Base-by-base conservation (phyloP, 2,113 vertebrate genomes). In the Chaetodon auriga region DNA sequence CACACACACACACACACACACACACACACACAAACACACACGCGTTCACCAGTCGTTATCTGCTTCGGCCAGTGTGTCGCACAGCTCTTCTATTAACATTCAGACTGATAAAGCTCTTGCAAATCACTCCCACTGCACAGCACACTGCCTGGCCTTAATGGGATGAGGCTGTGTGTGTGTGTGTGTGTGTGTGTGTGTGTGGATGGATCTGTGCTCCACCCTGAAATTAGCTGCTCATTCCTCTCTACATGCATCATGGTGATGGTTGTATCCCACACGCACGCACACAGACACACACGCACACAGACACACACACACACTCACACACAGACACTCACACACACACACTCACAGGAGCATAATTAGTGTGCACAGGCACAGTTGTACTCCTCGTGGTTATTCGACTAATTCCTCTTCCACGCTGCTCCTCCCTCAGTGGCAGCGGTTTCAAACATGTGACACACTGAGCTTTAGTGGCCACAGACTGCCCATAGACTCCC, bases 31-130 rank as follows among this genome's bases (percentile, higher is more conserved):
- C 84, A 60, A 23, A 72, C 43, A 71, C 77, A 36, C 78, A 57
- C 35, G 18, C 19, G 75, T 80, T 75, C 60, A 64, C 62, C 78
- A 57, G 74, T 60, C 38, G 35, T 84, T 90, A 93, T 92, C 80
- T 58, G 65, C 78, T 73, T 35, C 36, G 46, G 72, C 83, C 85
- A 89, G 79, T 61, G 63, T 73, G 80, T 87, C 87, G 82, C 84
- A 83, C 66, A 83, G 85, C 90, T 84, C 78, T 76, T 73, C 85
- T 82, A 88, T 92, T 90, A 89, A 85, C 85, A 88, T 82, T 87
- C 85, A 90, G 72, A 43, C 80, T 71, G 87, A 93, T 92, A 89
- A 87, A 87, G 79, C 71, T 35, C 80, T 76, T 78, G 77, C 83
- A 82, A 88, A 87, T 92, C 86, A 74, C 69, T 82, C 61, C 80